phyloP scores from a whole-genome alignment of 2,797 vertebrate genomes.

The Enteromius thamalakanensis region DNA sequence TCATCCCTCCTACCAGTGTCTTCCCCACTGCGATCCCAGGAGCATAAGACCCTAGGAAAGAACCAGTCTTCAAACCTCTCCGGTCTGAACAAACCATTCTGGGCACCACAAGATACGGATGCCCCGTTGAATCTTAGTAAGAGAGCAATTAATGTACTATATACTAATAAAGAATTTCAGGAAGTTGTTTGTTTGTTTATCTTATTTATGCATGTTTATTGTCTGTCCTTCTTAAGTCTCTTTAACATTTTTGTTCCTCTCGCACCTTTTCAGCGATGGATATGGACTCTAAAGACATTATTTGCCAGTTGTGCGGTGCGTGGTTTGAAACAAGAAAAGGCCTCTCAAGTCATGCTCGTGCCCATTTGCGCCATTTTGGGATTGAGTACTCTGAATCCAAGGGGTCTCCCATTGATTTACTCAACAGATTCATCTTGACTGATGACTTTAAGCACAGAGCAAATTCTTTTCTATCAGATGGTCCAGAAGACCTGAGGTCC shows the following conservation, averaged over 20 bases:
- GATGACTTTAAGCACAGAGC: conserved; percentile 89
- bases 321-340: conserved; percentile 96
- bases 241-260: background rate
- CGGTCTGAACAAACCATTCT: conserved; percentile 83
- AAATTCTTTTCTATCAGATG: conserved; percentile 72
- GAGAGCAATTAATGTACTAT: conserved; percentile 54
- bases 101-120: conserved; percentile 90
- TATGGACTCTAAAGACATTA: conserved; percentile 88
- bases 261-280: conserved; percentile 70
- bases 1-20: conserved; percentile 83
- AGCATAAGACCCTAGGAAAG: conserved; percentile 80
- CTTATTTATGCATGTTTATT: conserved; percentile 11
- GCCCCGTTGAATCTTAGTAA: conserved; percentile 96
- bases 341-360: conserved; percentile 90
- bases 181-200: background rate
- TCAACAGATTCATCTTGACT: conserved; percentile 88
- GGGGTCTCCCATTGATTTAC: conserved; percentile 89
- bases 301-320: conserved; percentile 91
- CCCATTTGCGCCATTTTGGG: conserved; percentile 92
- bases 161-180: background rate
- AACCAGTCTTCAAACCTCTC: conserved; percentile 76
- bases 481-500: conserved; percentile 70
- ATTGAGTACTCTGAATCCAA: conserved; percentile 92
- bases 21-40: conserved; percentile 82
- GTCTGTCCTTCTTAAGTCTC: background rate